A percentile compares a stretch with the other conserved stretches of the same genome.
Conservation (phyloP, 2,797 vertebrate species). For the Cichlasoma orientale region DNA sequence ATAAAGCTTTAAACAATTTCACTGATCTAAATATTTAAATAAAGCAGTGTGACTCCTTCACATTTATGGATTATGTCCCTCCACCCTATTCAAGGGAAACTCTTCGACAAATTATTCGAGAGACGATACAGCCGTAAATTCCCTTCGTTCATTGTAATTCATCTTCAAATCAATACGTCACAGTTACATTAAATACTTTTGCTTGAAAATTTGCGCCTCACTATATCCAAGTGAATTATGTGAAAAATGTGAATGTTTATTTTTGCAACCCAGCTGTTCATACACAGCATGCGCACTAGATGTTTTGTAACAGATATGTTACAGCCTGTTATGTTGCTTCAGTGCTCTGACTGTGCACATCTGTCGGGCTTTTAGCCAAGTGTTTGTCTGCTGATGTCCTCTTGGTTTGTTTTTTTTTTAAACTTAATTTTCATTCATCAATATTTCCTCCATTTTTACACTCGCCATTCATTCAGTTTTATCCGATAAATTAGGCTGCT, state of each 20-base stretch:
- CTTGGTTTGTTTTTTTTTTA: not conserved
- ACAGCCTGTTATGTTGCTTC: not conserved
- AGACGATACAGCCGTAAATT: not conserved
- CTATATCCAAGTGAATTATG: not conserved
- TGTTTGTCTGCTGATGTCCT: not conserved
- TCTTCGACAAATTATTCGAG: not conserved
- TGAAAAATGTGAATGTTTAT: constrained; percentile 19
- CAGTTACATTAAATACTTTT: not conserved
- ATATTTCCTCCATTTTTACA: not conserved
- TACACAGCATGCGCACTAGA: constrained; percentile 11
- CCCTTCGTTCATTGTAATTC: not conserved
- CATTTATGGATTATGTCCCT: not conserved
- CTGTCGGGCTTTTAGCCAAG: constrained; percentile 12
- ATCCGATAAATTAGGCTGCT: not conserved
- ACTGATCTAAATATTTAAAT: not conserved
- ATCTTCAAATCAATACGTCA: not conserved
- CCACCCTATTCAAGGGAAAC: not conserved
- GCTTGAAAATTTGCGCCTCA: not conserved
- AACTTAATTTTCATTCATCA: not conserved
- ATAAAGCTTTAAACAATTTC: not conserved
- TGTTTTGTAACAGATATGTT: constrained; percentile 17
- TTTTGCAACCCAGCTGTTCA: constrained; percentile 38
- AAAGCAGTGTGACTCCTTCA: not conserved
- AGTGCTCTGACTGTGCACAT: constrained; percentile 16
- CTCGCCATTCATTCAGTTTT: not conserved